Evolutionary conservation across 2,888 invertebrate genomes (phyloP), one percentile per base, ranked within the genome.

Genomic region (Portevinia maculata): DNA sequence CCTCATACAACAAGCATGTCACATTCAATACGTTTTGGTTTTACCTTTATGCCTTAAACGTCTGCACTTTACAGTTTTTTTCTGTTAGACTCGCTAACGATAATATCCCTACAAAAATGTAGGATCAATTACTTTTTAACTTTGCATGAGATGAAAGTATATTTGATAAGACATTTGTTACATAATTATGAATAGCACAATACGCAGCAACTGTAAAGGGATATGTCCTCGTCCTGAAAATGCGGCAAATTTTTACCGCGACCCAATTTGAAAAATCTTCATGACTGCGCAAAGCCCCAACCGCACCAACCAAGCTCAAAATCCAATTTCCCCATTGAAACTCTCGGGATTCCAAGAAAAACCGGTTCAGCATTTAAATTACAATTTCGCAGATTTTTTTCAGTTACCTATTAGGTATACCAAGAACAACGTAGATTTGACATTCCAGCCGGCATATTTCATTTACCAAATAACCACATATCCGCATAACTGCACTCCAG

Each of bases 391-490:
- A 48, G 17, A 57, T 28, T n/a, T n/a, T 41, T 41, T 41, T 41
- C 41, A 9, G 41, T 41, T 19, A 44, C 15, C 24, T n/a, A n/a
- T n/a, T n/a, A n/a, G n/a, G n/a, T 37, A 37, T 37, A 39, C 39
- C 39, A 39, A 13, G 13, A 7, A 37, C 13, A 37, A 15, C 55
- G 44, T 34, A 41, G 3, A n/a, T 32, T 9, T 15, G 13, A 15
- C 7, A 37, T 55, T 48, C 64, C 73, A 55, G 64, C 73, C 64
- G 73, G 73, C 73, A 55, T 55, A 74, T 57, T 24, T 74, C n/a
- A n/a, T n/a, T n/a, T n/a, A n/a, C n/a, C n/a, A n/a, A n/a, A n/a
- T n/a, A n/a, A n/a, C n/a, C n/a, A n/a, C n/a, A n/a, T n/a, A n/a
- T n/a, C n/a, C n/a, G n/a, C n/a, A n/a, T n/a, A n/a, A n/a, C 5